A percentile compares a stretch with the other conserved stretches of the same genome.
Evolutionary conservation across 37 sponge, comb jelly and placozoan species (phyloP).

Genomic region (Amphimedon queenslandica): DNA sequence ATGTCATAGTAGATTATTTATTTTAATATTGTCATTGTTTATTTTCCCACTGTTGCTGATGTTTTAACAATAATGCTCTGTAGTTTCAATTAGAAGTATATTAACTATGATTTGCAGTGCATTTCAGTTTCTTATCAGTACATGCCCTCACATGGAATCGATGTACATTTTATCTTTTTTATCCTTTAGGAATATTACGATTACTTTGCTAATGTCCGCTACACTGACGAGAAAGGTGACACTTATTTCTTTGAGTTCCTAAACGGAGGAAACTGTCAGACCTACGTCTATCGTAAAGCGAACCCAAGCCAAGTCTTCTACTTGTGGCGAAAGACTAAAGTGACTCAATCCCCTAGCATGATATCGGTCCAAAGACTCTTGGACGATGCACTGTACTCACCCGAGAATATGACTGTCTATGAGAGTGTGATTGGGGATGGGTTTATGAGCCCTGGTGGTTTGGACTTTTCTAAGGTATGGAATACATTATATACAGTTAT

Average conservation of each 20-base stretch:
- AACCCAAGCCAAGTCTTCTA: slow-evolving; percentile 41
- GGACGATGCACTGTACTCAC: slow-evolving; percentile 20
- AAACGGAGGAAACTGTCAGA: slow-evolving; percentile 19
- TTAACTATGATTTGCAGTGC: too few species aligned
- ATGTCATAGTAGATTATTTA: too few species aligned
- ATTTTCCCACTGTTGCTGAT: too few species aligned
- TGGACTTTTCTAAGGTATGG: slow-evolving; percentile 17
- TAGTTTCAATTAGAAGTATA: too few species aligned
- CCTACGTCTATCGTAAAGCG: slow-evolving; percentile 33
- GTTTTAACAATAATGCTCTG: too few species aligned
- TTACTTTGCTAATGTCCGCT: too few species aligned
- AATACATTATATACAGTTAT: neutral
- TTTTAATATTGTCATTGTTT: too few species aligned
- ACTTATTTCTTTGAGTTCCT: slow-evolving; percentile 31
- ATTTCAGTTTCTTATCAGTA: too few species aligned
- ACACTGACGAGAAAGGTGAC: slow-evolving; percentile 6
- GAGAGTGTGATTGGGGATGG: slow-evolving; percentile 37
- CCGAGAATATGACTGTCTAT: slow-evolving; percentile 17
- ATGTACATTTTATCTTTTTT: too few species aligned
- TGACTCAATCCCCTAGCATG: neutral
- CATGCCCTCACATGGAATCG: too few species aligned
- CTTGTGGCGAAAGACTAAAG: slow-evolving; percentile 43
- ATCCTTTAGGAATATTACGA: too few species aligned
- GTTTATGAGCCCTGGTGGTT: slow-evolving; percentile 38
- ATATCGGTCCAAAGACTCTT: slow-evolving; percentile 11